Evolutionary conservation across 2,113 vertebrate species (phyloP).

Genomic region (Amblyopsis rosae): DNA sequence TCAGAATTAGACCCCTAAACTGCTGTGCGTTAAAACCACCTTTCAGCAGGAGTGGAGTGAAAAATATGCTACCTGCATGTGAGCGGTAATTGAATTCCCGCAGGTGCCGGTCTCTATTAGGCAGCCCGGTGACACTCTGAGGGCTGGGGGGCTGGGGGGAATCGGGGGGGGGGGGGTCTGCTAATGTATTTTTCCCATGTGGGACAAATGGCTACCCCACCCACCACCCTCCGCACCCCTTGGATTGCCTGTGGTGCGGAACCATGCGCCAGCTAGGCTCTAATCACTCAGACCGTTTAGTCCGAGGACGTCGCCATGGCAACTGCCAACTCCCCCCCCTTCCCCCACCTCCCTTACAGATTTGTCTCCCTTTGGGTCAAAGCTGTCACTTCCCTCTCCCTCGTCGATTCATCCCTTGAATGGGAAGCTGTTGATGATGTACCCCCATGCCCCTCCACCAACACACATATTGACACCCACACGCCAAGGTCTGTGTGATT

Average conservation of each 20-base stretch:
- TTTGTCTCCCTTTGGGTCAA: conserved; percentile 30
- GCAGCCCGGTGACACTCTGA: conserved; percentile 40
- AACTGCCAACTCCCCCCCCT: conserved; percentile 52
- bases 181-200: conserved; percentile 60
- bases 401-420: conserved; percentile 60
- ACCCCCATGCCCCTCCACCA: conserved; percentile 27
- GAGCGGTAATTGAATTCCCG: conserved; percentile 46
- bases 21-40: too few relatives aligned
- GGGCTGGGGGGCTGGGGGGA: conserved; percentile 8
- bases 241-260: conserved; percentile 40
- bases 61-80: conserved; percentile 27
- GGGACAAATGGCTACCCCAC: conserved; percentile 55
- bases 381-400: conserved; percentile 59
- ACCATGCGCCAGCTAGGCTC: conserved; percentile 59
- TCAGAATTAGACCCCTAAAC: not conserved
- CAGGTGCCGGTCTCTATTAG: conserved; percentile 45
- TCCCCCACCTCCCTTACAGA: conserved; percentile 68
- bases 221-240: too few relatives aligned
- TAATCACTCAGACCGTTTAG: conserved; percentile 64
- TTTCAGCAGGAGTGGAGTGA: conserved; percentile 4
- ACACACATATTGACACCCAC: conserved; percentile 40
- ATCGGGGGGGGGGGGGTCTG: conserved; percentile 12
- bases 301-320: conserved; percentile 64
- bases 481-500: conserved; percentile 32
- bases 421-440: conserved; percentile 55